phyloP scores from a whole-genome alignment of 2,113 vertebrate genomes.

The Diadophis punctatus region DNA sequence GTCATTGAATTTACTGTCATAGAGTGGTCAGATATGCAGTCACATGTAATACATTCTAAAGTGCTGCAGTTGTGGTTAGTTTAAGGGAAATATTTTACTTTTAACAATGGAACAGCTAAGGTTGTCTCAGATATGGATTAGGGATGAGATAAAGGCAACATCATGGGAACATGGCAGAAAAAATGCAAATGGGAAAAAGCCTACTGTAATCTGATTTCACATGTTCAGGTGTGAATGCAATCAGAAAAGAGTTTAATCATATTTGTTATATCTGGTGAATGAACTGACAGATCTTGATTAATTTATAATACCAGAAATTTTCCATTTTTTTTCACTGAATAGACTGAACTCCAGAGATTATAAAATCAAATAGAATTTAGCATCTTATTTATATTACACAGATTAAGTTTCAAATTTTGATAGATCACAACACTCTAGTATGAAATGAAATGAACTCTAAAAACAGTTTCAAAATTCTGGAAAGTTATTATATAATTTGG shows the following conservation, averaged over 20 bases:
- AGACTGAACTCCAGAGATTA: not conserved
- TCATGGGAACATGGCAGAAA: not conserved
- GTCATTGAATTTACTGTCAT: not conserved
- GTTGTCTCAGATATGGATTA: not conserved
- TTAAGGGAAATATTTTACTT: not conserved
- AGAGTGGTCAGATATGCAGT: not conserved
- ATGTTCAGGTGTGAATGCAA: not conserved
- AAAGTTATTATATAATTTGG: no score
- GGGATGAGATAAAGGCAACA: not conserved
- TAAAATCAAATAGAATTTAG: not conserved
- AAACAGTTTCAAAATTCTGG: not conserved
- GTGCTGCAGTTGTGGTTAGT: not conserved
- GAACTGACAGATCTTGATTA: no score
- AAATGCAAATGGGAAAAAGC: not conserved
- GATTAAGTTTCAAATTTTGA: not conserved
- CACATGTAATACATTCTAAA: not conserved
- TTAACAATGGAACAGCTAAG: not conserved
- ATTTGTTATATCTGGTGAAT: not conserved
- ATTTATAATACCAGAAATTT: no score
- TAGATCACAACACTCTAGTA: not conserved
- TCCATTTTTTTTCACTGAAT: no score
- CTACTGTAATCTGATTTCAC: not conserved
- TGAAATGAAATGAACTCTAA: not conserved
- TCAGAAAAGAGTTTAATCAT: not conserved
- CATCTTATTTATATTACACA: not conserved